phyloP scores from a whole-genome alignment of 2,888 invertebrate genomes.

The Noctuana brunneofusca region DNA sequence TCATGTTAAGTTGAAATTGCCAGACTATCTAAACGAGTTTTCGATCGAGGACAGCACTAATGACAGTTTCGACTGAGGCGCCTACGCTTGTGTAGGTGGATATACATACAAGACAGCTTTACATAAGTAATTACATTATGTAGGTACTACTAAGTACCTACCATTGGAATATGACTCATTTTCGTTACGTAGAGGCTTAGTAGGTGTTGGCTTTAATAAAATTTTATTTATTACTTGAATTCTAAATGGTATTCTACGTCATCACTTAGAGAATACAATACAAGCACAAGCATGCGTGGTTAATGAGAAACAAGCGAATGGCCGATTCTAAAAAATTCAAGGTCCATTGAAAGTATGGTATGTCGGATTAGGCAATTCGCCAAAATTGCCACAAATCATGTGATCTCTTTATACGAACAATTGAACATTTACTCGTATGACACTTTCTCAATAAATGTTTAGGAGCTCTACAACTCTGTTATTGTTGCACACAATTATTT shows the following conservation, averaged over 20 bases:
- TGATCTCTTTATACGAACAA: neutral
- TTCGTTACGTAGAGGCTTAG: slow-evolving; percentile 33
- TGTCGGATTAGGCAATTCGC: slow-evolving; percentile 37
- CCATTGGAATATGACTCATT: slow-evolving; percentile 39
- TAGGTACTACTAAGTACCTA: too few relatives aligned
- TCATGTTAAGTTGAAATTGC: slow-evolving; percentile 34
- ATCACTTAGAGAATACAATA: neutral
- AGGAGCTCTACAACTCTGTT: too few relatives aligned
- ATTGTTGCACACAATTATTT: too few relatives aligned
- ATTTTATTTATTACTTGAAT: slow-evolving; percentile 35
- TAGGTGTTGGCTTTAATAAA: slow-evolving; percentile 36
- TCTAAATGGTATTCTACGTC: slow-evolving; percentile 12
- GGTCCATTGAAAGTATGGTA: slow-evolving; percentile 37
- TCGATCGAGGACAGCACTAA: slow-evolving; percentile 46
- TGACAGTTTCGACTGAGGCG: slow-evolving; percentile 42
- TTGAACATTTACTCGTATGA: neutral
- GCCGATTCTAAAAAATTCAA: slow-evolving; percentile 37
- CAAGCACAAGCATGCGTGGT: neutral
- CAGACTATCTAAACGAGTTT: slow-evolving; percentile 46
- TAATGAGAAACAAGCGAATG: slow-evolving; percentile 29
- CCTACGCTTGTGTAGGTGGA: slow-evolving; percentile 37
- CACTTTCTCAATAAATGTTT: neutral
- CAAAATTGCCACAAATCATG: slow-evolving; percentile 36
- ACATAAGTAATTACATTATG: neutral
- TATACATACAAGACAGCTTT: slow-evolving; percentile 2